These are phyloP conservation scores for Druceiella hillmani DNA, from an alignment of 2,888 invertebrate genomes.

Conservation along the genomic window DNA sequence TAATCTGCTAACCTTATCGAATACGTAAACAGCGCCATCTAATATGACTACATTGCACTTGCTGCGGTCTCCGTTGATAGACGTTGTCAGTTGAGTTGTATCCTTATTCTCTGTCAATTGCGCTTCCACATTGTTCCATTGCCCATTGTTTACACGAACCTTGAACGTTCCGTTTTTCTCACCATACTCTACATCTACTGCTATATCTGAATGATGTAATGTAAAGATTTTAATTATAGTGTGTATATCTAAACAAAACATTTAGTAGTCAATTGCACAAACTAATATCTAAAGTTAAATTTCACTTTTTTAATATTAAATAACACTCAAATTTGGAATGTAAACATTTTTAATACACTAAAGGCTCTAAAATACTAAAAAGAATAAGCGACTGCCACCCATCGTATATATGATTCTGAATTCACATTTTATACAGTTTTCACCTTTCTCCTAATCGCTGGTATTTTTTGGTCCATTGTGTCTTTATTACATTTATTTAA, in stretches of 20 bases:
- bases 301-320: too few species aligned
- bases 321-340: too few species aligned
- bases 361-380: too few species aligned
- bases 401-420: too few species aligned
- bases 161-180: constrained; percentile 34
- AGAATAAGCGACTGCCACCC: too few species aligned
- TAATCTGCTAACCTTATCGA: constrained; percentile 62
- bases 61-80: constrained; percentile 49
- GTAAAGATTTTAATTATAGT: too few species aligned
- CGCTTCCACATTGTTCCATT: constrained; percentile 51
- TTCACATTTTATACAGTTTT: too few species aligned
- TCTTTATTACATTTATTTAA: too few species aligned
- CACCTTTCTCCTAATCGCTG: too few species aligned
- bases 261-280: constrained; percentile 4
- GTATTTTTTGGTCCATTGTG: too few species aligned
- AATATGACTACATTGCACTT: constrained; percentile 54
- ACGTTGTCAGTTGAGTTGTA: constrained; percentile 40
- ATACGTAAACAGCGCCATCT: constrained; percentile 56
- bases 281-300: neutral
- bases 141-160: constrained; percentile 44
- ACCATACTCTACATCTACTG: constrained; percentile 52
- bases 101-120: constrained; percentile 33
- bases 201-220: constrained; percentile 43
- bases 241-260: constrained; percentile 11
- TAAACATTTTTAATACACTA: too few species aligned